Conservation (phyloP, 2,797 vertebrate genomes). For the Agapornis canus region DNA sequence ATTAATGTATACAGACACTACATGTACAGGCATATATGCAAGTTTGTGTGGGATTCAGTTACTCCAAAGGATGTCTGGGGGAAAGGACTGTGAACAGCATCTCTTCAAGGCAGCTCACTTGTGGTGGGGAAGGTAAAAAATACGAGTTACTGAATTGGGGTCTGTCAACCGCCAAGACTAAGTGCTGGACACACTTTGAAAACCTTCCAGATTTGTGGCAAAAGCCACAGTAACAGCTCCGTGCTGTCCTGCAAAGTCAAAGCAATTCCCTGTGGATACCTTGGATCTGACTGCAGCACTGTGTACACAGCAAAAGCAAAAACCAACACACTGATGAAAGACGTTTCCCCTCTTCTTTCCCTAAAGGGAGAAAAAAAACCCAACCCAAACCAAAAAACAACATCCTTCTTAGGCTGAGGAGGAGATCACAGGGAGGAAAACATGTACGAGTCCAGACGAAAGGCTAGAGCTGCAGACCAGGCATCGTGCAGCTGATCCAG, state of each 20-base stretch:
- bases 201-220: not conserved
- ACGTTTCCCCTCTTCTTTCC: not conserved
- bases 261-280: slow-evolving; percentile 1
- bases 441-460: slow-evolving; percentile 48
- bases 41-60: not conserved
- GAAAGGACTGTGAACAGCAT: not conserved
- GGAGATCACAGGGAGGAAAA: slow-evolving; percentile 53
- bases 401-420: not conserved
- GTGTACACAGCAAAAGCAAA: not conserved
- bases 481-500: slow-evolving; percentile 34
- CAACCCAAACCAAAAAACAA: not conserved
- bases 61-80: not conserved
- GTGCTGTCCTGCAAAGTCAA: not conserved
- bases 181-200: not conserved
- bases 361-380: not conserved
- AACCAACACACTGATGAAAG: slow-evolving; percentile 50
- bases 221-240: fast-evolving
- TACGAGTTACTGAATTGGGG: not conserved
- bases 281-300: not conserved
- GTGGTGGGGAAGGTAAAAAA: not conserved
- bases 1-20: fast-evolving
- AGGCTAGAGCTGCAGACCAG: slow-evolving; percentile 24
- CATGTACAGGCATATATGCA: not conserved
- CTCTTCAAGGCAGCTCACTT: not conserved
- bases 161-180: not conserved